Evolutionary conservation across 1,140 invertebrate species (phyloP), one percentile per base, ranked within the genome.

Genomic region (Eueides isabella): DNA sequence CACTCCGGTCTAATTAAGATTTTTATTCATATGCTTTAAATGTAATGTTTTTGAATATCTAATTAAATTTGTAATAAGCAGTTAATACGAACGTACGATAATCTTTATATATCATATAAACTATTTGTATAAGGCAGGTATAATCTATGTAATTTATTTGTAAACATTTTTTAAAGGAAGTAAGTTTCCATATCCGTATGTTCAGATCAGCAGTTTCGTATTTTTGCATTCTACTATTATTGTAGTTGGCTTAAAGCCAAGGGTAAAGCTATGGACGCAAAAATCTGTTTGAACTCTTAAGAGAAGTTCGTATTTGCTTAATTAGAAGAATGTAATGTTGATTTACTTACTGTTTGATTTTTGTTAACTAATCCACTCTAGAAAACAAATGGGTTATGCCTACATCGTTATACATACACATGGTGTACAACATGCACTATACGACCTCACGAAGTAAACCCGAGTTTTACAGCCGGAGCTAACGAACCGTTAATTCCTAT

Each of bases 401-500:
- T 38, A 38, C 14, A 38, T 38, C 14, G 35, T 38, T 55, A 55
- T 55, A 38, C 12, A 2, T 38, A 11, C 35, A 38, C 35, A 38
- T 38, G 11, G 48, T 26, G 48, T 38, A 38, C 35, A 55, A 55
- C 2, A 55, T 55, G 48, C 48, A 55, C 48, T 55, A 26, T 55
- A 55, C 48, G 48, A 55, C 48, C 48, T 55, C 48, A 55, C 48
- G 48, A 26, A 55, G 48, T 11, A 69, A 48, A 61, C 64, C 71
- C 67, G 65, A 48, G 66, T 70, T 76, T 76, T 79, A 79, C 76
- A 69, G 44, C 74, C 71, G 69, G 55, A 76, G 66, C 74, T 76
- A 76, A 73, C 74, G 71, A 73, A 74, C 77, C 75, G 82, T 83
- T 86, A 87, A 88, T 84, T 83, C 80, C 78, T 81, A 84, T 87